Conservation (phyloP, 2,888 invertebrate genomes). For the Melinaea marsaeus region DNA sequence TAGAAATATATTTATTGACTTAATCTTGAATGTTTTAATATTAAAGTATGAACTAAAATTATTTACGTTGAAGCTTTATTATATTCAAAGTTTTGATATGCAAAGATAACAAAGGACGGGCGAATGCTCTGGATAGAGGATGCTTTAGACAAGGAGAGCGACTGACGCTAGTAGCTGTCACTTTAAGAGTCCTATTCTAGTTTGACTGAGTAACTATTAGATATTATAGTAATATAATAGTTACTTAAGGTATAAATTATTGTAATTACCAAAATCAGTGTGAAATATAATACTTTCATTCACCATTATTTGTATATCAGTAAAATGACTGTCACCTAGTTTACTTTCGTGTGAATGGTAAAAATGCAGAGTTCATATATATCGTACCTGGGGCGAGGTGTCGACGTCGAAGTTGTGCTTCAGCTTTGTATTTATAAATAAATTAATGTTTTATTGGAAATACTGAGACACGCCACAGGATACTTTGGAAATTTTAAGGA, state of each 20-base stretch:
- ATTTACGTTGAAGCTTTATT: constrained; percentile 1
- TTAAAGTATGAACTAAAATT: not conserved
- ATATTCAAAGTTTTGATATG: constrained; percentile 29
- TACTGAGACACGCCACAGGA: constrained; percentile 25
- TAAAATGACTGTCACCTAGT: too few relatives aligned
- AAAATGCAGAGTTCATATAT: constrained; percentile 4
- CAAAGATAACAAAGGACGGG: constrained; percentile 54
- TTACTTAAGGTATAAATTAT: too few relatives aligned
- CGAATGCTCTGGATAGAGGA: constrained; percentile 58
- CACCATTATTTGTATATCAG: too few relatives aligned
- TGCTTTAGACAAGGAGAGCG: constrained; percentile 27
- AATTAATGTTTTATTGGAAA: constrained; percentile 28
- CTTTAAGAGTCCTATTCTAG: too few relatives aligned
- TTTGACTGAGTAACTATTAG: too few relatives aligned
- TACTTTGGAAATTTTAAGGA: too few relatives aligned
- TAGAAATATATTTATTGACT: not conserved
- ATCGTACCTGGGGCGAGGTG: constrained; percentile 14
- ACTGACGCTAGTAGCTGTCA: not conserved
- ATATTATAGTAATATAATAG: too few relatives aligned
- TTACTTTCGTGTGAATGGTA: too few relatives aligned
- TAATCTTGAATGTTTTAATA: not conserved
- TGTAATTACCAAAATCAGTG: too few relatives aligned
- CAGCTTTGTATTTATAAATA: constrained; percentile 26
- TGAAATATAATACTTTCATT: too few relatives aligned
- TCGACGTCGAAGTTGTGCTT: constrained; percentile 19